Evolutionary conservation across 2,797 vertebrate species (phyloP).

Genomic region (Melanotaenia boesemani): DNA sequence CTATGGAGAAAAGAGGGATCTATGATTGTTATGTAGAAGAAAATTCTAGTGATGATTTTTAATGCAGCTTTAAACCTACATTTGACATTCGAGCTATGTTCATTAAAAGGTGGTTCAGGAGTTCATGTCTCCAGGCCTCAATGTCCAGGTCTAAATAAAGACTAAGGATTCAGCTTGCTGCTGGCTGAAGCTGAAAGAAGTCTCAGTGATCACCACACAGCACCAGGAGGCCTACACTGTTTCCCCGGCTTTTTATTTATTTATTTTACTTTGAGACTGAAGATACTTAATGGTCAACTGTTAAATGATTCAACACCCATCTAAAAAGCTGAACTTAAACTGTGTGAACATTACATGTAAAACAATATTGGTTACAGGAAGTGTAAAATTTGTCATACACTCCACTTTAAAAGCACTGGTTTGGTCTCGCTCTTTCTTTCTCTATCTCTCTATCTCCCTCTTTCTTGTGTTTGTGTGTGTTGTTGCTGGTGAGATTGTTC

Average conservation of each 20-base stretch:
- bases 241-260: constrained; percentile 6
- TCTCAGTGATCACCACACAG: constrained; percentile 36
- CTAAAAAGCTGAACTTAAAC: constrained; percentile 12
- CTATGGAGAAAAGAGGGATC: constrained; percentile 2
- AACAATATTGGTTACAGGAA: background rate
- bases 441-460: no score
- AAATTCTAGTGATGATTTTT: background rate
- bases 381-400: background rate
- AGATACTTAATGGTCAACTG: constrained; percentile 1
- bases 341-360: background rate
- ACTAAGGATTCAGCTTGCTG: constrained; percentile 69
- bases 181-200: constrained; percentile 58
- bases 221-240: background rate
- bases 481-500: constrained; percentile 9
- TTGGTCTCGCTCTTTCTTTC: background rate
- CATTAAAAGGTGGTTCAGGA: constrained; percentile 81
- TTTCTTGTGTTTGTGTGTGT: background rate
- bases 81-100: constrained; percentile 75
- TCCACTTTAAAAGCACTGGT: background rate
- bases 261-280: constrained; percentile 3
- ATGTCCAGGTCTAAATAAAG: constrained; percentile 81
- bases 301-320: constrained; percentile 5
- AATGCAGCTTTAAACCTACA: constrained; percentile 43
- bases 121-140: constrained; percentile 76
- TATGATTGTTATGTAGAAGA: background rate